A percentile compares a stretch with the other conserved stretches of the same genome.
These are phyloP conservation scores for Psilopsiagon aurifrons DNA, from an alignment of 2,113 vertebrate species.

Conservation along the genomic window DNA sequence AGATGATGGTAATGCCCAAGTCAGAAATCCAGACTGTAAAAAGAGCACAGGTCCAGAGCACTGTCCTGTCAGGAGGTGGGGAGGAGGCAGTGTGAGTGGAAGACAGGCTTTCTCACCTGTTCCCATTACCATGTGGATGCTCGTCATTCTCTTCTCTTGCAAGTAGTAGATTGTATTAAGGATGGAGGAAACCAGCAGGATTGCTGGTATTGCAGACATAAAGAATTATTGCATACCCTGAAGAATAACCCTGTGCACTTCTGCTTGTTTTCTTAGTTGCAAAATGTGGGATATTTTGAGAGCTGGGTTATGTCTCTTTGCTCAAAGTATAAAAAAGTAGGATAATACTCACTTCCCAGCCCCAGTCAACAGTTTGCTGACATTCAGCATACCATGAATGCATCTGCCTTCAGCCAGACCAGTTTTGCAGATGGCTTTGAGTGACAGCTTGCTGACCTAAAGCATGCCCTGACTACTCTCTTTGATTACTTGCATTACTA, in stretches of 20 bases:
- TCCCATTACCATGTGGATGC: background rate
- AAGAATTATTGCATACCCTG: too few relatives aligned
- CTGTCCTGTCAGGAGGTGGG: fast-evolving
- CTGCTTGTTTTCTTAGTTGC: background rate
- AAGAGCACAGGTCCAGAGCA: background rate
- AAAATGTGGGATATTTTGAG: background rate
- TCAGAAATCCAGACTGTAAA: background rate
- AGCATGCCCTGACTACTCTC: background rate
- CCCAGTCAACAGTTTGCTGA: background rate
- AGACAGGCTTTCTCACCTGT: background rate
- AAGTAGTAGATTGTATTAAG: background rate
- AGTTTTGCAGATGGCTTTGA: background rate
- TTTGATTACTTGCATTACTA: background rate
- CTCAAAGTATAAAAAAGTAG: background rate
- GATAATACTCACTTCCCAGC: background rate
- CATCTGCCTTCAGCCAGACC: background rate
- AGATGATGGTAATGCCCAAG: fast-evolving
- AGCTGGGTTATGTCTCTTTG: background rate
- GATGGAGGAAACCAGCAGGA: background rate
- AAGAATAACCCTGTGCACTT: background rate
- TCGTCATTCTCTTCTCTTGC: background rate
- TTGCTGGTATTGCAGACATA: background rate
- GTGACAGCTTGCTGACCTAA: background rate
- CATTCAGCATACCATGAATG: background rate
- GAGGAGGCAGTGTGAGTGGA: background rate